Percentiles rank a stretch among this genome's conserved stretches.
These are phyloP conservation scores for Dendrophyllia cribrosa DNA, from an alignment of 64 coral and sea anemone species.

Conservation along the genomic window DNA sequence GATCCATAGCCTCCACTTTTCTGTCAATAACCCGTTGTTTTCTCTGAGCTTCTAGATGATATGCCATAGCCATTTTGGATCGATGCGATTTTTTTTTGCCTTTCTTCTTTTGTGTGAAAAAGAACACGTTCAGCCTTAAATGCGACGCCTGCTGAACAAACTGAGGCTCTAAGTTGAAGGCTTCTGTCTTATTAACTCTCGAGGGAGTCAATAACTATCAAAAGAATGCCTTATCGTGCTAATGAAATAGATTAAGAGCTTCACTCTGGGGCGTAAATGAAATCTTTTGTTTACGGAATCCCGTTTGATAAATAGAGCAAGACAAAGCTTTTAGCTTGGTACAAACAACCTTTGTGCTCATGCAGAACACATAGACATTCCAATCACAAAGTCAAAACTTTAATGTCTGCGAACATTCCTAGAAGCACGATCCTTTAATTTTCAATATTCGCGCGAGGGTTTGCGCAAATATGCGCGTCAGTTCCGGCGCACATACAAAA, in stretches of 20 bases:
- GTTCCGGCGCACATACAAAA: background rate
- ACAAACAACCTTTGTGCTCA: background rate
- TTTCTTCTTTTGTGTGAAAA: background rate
- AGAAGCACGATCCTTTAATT: too few species aligned
- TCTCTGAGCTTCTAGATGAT: constrained; percentile 77
- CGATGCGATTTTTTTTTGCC: background rate
- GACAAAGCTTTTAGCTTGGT: constrained; percentile 2
- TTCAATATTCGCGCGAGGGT: too few species aligned
- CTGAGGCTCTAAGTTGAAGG: background rate
- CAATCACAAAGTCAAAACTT: background rate
- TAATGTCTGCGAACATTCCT: background rate
- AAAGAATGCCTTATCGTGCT: background rate
- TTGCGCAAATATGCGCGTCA: too few species aligned
- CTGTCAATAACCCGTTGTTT: constrained; percentile 65
- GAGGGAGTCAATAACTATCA: background rate
- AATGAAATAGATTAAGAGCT: constrained; percentile 19
- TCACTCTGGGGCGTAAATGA: background rate
- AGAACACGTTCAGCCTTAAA: background rate
- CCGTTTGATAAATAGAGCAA: background rate
- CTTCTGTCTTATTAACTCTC: background rate
- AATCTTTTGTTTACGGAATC: constrained; percentile 17
- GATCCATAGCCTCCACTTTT: constrained; percentile 51
- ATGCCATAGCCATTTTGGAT: constrained; percentile 40
- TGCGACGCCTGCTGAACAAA: background rate
- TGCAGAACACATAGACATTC: background rate